These are phyloP conservation scores for Aleiodes alternator DNA, from an alignment of 2,888 invertebrate species.

Conservation along the genomic window DNA sequence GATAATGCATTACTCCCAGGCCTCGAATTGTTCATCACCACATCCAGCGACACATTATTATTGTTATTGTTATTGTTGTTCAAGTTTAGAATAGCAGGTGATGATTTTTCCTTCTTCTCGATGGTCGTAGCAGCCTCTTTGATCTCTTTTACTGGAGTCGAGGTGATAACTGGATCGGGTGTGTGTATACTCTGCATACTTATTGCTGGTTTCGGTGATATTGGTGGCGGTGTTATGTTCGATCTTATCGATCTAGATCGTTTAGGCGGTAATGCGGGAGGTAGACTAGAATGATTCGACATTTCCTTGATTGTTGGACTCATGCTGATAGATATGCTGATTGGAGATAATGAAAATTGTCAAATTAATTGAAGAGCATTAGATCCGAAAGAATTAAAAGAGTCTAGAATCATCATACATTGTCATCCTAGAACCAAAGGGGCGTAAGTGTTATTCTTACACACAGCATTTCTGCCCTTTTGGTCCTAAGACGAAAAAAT, in stretches of 20 bases:
- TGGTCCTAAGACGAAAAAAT: too few relatives aligned
- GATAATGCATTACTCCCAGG: slow-evolving; percentile 70
- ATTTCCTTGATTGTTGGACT: slow-evolving; percentile 68
- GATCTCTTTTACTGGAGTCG: slow-evolving; percentile 66
- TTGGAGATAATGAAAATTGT: slow-evolving; percentile 2
- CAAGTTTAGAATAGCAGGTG: slow-evolving; percentile 47
- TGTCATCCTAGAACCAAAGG: too few relatives aligned
- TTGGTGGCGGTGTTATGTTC: slow-evolving; percentile 67
- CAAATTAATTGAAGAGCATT: too few relatives aligned
- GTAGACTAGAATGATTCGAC: slow-evolving; percentile 73
- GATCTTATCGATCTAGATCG: slow-evolving; percentile 75
- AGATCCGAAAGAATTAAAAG: too few relatives aligned
- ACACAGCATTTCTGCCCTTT: too few relatives aligned
- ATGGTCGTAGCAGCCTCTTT: slow-evolving; percentile 54
- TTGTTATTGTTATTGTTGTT: slow-evolving; percentile 32
- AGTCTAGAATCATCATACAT: too few relatives aligned
- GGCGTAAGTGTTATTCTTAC: too few relatives aligned
- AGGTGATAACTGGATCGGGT: slow-evolving; percentile 65
- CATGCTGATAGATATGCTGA: slow-evolving; percentile 68
- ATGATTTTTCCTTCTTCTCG: slow-evolving; percentile 64
- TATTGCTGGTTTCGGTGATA: slow-evolving; percentile 70
- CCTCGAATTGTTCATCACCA: slow-evolving; percentile 64
- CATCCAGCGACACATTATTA: slow-evolving; percentile 65
- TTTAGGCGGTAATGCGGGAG: slow-evolving; percentile 81
- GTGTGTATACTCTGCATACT: slow-evolving; percentile 74